Evolutionary conservation across 2,113 vertebrate species (phyloP), one percentile per base, ranked within the genome.

Genomic region (Glaucomys volans): DNA sequence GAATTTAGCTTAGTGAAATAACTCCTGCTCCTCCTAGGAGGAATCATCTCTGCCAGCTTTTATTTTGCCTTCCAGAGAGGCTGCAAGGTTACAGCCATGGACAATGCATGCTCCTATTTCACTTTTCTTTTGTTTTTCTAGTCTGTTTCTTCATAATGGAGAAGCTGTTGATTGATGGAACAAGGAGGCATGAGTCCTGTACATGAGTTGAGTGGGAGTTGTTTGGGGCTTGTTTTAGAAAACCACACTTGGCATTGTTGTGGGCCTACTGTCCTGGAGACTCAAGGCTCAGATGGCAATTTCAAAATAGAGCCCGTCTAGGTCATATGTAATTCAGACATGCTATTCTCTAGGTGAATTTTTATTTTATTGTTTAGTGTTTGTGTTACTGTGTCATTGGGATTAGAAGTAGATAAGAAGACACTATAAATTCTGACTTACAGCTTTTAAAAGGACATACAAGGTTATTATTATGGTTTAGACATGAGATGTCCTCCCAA

Each of bases 1-100:
- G 84, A 96, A 97, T 97, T 96, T 54, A 30, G 7, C 81, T 97
- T 97, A 90, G 91, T 90, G 87, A 98, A 96, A 66, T 95, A 94
- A 97, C 50, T 95, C 40, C n/a, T 87, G 82, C 35, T 50, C 26
- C 95, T 96, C 2, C 0, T 30, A 91, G 57, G 28, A 87, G 93
- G 40, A 79, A 4, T 20, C 37, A 64, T 98, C 80, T 92, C 32
- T 47, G 12, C 54, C 87, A 97, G 74, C 76, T 95, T 97, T 94
- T 89, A 52, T 95, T 82, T 97, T 54, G 77, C 42, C 32, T 54
- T 96, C 77, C 93, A 79, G 52, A 37, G 22, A 97, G 47, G 72
- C 24, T 82, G 84, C 75, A 76, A 95, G 80, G 79, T 84, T 97
- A 95, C 5, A 90, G 4, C 30, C n/a, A 37, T 26, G 40, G 2